A percentile compares a stretch with the other conserved stretches of the same genome.
Evolutionary conservation across 1,140 invertebrate species (phyloP).

Genomic region (Asbolus verrucosus): DNA sequence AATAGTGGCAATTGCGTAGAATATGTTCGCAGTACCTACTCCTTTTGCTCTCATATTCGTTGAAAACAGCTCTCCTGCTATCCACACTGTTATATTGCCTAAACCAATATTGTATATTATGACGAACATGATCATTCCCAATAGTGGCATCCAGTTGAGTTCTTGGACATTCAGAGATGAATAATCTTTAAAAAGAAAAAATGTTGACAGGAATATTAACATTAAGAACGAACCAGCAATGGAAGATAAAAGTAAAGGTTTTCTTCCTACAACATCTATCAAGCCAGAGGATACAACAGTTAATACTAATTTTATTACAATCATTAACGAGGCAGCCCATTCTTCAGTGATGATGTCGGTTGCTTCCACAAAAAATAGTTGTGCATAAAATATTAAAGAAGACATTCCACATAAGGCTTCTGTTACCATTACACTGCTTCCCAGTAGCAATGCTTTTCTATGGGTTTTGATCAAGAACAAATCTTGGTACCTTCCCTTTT

Average conservation of each 20-base stretch:
- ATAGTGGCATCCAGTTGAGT: conserved; percentile 57
- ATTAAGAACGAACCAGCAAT: conserved; percentile 41
- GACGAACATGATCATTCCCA: conserved; percentile 54
- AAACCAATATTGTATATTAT: conserved; percentile 54
- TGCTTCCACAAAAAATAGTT: conserved; percentile 67
- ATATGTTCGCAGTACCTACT: conserved; percentile 52
- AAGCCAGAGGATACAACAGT: conserved; percentile 70
- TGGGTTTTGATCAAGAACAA: conserved; percentile 66
- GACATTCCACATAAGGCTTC: conserved; percentile 73
- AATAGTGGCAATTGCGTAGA: conserved; percentile 57
- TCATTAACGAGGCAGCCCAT: conserved; percentile 67
- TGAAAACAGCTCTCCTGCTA: conserved; percentile 58
- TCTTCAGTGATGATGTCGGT: conserved; percentile 62
- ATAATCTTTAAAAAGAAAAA: conserved; percentile 53
- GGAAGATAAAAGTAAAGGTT: conserved; percentile 52
- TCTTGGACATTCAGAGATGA: conserved; percentile 38
- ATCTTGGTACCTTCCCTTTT: conserved; percentile 63
- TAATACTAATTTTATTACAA: conserved; percentile 73
- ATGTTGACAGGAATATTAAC: conserved; percentile 49
- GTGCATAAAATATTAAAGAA: conserved; percentile 73
- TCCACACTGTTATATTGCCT: conserved; percentile 50
- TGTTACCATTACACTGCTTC: conserved; percentile 69
- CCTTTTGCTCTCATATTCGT: conserved; percentile 59
- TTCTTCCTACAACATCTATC: conserved; percentile 53
- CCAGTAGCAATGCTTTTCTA: conserved; percentile 65